Evolutionary conservation across 2,113 vertebrate species (phyloP).

Genomic region (Prochilodus magdalenae): DNA sequence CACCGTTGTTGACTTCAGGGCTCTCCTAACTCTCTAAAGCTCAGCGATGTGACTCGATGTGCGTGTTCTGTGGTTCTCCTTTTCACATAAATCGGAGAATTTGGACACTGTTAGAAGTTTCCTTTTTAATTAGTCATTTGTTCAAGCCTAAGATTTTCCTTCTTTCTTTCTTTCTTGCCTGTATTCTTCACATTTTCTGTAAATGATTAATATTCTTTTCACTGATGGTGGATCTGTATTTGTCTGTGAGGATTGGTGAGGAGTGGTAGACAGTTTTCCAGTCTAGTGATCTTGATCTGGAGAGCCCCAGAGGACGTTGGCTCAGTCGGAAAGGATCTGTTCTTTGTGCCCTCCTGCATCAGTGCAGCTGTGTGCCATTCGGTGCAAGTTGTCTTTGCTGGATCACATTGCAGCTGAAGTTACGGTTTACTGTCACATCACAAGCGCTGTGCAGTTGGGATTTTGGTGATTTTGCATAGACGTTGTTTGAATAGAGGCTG

Average conservation of each 20-base stretch:
- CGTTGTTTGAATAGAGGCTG: not conserved
- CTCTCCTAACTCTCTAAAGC: not conserved
- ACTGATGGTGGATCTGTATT: not conserved
- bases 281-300: not conserved
- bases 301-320: not conserved
- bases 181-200: not conserved
- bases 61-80: too few relatives aligned
- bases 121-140: not conserved
- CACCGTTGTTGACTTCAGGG: not conserved
- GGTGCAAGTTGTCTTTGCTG: not conserved
- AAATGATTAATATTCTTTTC: too few relatives aligned
- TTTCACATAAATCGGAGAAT: not conserved
- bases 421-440: not conserved
- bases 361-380: not conserved
- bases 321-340: not conserved
- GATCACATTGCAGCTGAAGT: not conserved
- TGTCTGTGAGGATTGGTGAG: not conserved
- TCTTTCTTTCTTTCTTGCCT: slow-evolving; percentile 3
- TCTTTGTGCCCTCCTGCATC: not conserved
- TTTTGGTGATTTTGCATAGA: not conserved
- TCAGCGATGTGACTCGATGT: too few relatives aligned
- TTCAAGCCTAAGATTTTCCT: not conserved
- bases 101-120: not conserved
- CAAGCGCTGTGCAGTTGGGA: too few relatives aligned
- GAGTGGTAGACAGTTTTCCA: not conserved